phyloP scores from a whole-genome alignment of 2,888 invertebrate species.

The Steinernema scapterisci region DNA sequence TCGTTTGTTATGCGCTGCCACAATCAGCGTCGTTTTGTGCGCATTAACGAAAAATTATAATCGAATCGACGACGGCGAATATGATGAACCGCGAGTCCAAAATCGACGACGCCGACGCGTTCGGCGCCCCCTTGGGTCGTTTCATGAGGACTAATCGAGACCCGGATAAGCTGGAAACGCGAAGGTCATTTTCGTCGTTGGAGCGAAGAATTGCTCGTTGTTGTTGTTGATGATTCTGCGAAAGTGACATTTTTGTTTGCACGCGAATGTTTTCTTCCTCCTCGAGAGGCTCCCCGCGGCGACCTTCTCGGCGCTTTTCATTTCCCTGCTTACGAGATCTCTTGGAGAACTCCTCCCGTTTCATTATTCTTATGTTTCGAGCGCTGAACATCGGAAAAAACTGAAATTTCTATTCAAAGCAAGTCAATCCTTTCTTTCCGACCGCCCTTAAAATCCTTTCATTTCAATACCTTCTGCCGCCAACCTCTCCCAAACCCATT shows the following conservation, averaged over 20 bases:
- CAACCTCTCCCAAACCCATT: neutral
- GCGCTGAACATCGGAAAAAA: no score
- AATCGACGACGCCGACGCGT: no score
- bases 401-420: no score
- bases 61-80: neutral
- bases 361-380: neutral
- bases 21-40: conserved; percentile 8
- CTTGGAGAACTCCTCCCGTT: neutral
- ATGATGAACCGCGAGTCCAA: neutral
- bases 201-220: neutral
- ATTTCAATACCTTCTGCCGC: neutral
- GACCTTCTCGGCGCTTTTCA: neutral
- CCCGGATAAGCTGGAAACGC: neutral
- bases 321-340: neutral
- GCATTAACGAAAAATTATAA: conserved; percentile 6
- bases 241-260: conserved; percentile 1
- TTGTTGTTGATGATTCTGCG: neutral
- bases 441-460: neutral
- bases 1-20: neutral
- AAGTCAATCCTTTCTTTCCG: no score
- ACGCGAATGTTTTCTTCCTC: conserved; percentile 8
- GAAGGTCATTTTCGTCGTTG: neutral
- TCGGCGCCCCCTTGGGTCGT: no score
- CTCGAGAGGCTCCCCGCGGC: neutral
- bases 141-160: neutral